Evolutionary conservation across 2,797 vertebrate genomes (phyloP).

Genomic region (Smutsia temminckii): DNA sequence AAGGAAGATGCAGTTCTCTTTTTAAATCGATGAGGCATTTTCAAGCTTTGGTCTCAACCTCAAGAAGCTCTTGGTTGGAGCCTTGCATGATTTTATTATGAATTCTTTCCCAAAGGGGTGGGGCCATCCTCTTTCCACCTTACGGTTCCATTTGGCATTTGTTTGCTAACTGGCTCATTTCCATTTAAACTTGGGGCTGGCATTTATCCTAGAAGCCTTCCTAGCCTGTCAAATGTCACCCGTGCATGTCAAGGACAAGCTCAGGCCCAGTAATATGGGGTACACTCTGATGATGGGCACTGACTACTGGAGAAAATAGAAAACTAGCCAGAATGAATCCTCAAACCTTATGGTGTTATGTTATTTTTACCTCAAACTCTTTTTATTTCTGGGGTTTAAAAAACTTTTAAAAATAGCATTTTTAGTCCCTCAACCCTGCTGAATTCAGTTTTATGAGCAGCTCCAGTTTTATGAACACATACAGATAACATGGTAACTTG

Average conservation of each 20-base stretch:
- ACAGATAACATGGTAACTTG: constrained; percentile 22
- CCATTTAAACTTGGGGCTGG: constrained; percentile 60
- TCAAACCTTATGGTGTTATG: neutral
- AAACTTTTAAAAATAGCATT: neutral
- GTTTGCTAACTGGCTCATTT: constrained; percentile 66
- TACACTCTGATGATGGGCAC: neutral
- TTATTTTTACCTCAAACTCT: constrained; percentile 2
- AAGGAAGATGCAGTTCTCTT: neutral
- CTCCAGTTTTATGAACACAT: constrained; percentile 9
- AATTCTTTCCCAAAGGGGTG: constrained; percentile 46
- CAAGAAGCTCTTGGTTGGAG: neutral
- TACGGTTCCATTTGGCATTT: constrained; percentile 54
- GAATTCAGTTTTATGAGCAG: neutral
- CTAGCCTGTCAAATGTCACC: constrained; percentile 69
- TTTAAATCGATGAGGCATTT: neutral
- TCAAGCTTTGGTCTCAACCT: neutral
- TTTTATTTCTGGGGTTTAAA: neutral
- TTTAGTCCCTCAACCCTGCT: neutral
- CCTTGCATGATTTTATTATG: constrained; percentile 33
- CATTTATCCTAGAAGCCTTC: constrained; percentile 69
- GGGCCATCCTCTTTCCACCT: constrained; percentile 11
- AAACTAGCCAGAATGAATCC: constrained; percentile 39
- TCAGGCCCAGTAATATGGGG: neutral
- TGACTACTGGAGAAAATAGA: constrained; percentile 1
- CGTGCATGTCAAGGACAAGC: constrained; percentile 63